These are phyloP conservation scores for Ryuthela nishihirai DNA, from an alignment of 2,888 invertebrate species.

Conservation along the genomic window DNA sequence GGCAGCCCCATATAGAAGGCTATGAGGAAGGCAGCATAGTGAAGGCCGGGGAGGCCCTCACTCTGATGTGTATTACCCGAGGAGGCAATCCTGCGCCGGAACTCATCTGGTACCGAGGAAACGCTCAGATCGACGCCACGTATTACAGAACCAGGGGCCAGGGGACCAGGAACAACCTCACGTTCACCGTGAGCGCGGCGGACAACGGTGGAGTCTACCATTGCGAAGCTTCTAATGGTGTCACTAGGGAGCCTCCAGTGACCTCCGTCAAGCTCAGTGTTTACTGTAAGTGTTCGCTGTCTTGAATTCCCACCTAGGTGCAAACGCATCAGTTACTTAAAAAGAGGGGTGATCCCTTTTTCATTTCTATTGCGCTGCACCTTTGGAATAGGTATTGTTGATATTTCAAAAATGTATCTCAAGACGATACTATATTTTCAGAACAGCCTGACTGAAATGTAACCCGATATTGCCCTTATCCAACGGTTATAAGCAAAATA, in stretches of 20 bases:
- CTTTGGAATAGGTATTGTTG: no score
- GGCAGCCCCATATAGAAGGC: constrained; percentile 85
- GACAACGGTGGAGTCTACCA: constrained; percentile 91
- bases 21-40: constrained; percentile 54
- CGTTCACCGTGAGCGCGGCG: constrained; percentile 82
- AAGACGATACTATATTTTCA: no score
- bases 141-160: constrained; percentile 75
- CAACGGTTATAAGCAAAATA: no score
- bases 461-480: no score
- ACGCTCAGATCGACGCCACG: constrained; percentile 77
- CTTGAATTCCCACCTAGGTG: no score
- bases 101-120: constrained; percentile 91
- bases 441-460: no score
- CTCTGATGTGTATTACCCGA: constrained; percentile 80
- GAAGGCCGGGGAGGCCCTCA: constrained; percentile 67
- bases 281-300: constrained; percentile 87
- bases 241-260: constrained; percentile 67
- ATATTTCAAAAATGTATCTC: no score
- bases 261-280: constrained; percentile 81
- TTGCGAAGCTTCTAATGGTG: constrained; percentile 73
- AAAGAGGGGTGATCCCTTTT: no score
- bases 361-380: no score
- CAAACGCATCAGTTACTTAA: no score
- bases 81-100: constrained; percentile 96
- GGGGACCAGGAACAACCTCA: constrained; percentile 76